Conservation (phyloP, 2,113 vertebrate genomes). For the Anas platyrhynchos region DNA sequence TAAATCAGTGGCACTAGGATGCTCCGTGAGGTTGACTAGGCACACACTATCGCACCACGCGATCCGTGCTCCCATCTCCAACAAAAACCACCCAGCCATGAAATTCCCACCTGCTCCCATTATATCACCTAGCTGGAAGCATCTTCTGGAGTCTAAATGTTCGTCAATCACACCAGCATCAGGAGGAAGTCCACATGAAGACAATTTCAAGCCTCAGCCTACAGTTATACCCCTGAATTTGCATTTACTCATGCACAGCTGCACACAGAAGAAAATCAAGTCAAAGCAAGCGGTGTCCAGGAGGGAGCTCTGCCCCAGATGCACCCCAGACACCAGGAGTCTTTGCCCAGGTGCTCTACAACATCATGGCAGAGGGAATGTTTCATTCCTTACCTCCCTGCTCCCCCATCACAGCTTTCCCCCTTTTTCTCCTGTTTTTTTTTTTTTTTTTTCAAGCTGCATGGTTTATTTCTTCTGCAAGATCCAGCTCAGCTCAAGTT, state of each 20-base stretch:
- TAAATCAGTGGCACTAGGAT: background rate
- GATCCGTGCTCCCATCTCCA: background rate
- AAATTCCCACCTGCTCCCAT: constrained; percentile 40
- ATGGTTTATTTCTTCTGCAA: background rate
- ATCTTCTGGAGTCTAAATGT: constrained; percentile 6
- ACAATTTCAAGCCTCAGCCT: background rate
- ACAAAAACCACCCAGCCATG: background rate
- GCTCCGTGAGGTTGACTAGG: background rate
- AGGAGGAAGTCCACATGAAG: background rate
- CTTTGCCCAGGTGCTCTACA: background rate
- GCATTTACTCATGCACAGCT: constrained; percentile 30
- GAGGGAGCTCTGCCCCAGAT: constrained; percentile 9
- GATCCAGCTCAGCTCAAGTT: background rate
- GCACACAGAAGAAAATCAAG: background rate
- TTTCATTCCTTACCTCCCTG: background rate
- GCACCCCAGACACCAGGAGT: background rate
- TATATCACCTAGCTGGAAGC: constrained; percentile 29
- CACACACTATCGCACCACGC: background rate
- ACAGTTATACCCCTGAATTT: background rate
- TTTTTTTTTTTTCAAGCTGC: background rate
- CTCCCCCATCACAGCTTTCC: background rate
- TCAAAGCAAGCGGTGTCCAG: background rate
- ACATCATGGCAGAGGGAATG: background rate
- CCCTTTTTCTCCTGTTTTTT: background rate
- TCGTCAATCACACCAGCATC: constrained; percentile 14